These are phyloP conservation scores for Heliconius erato DNA, from an alignment of 2,888 invertebrate genomes.

Conservation along the genomic window DNA sequence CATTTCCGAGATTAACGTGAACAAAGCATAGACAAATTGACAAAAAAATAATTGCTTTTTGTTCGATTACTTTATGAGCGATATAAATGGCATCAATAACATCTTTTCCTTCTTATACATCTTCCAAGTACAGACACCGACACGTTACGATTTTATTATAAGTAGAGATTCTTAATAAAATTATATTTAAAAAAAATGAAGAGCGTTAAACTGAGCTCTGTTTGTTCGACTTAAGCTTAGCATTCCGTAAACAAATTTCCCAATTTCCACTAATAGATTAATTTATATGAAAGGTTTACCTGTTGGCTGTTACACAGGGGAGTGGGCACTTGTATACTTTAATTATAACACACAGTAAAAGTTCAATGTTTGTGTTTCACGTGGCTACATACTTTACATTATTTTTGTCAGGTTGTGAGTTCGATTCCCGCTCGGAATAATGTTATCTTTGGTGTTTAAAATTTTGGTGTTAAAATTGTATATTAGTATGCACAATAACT, in stretches of 20 bases:
- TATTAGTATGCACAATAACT: no score
- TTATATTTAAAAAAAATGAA: neutral
- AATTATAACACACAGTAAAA: conserved; percentile 14
- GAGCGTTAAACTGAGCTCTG: neutral
- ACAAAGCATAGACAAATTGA: no score
- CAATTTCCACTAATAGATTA: conserved; percentile 29
- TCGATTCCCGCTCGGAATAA: neutral
- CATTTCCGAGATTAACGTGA: no score
- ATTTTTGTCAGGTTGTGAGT: neutral
- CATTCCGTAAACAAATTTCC: conserved; percentile 15
- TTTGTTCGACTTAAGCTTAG: conserved; percentile 7
- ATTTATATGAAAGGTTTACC: conserved; percentile 28
- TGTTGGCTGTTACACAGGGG: conserved; percentile 6
- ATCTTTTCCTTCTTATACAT: no score
- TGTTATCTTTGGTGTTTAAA: no score
- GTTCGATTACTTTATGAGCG: no score
- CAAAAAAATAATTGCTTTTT: no score
- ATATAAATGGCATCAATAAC: no score
- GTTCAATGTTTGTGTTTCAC: neutral
- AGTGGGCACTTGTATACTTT: conserved; percentile 6
- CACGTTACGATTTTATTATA: neutral
- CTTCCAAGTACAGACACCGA: neutral
- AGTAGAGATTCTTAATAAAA: neutral
- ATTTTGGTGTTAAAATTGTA: no score
- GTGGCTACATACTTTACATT: neutral